phyloP scores from a whole-genome alignment of 2,888 invertebrate genomes.

The Trissolcus brochymenae region DNA sequence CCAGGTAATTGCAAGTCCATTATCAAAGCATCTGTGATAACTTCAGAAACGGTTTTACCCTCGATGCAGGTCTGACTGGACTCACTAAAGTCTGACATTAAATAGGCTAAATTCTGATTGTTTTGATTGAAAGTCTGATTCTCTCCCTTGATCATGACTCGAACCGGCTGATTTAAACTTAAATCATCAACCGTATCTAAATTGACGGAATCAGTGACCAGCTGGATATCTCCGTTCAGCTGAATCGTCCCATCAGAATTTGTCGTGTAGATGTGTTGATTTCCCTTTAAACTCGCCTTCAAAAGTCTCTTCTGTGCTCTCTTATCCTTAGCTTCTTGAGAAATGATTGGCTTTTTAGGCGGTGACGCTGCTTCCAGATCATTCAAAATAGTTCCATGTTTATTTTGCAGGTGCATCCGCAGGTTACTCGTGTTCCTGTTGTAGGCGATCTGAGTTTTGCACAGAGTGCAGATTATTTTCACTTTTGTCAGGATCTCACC shows the following conservation, averaged over 20 bases:
- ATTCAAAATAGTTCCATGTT: slow-evolving; percentile 74
- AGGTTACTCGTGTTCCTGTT: slow-evolving; percentile 78
- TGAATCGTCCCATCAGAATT: slow-evolving; percentile 75
- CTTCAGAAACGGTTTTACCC: slow-evolving; percentile 75
- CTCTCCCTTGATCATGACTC: slow-evolving; percentile 67
- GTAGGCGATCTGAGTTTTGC: slow-evolving; percentile 77
- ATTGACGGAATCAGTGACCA: slow-evolving; percentile 73
- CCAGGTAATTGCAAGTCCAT: slow-evolving; percentile 77
- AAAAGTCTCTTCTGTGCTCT: slow-evolving; percentile 70
- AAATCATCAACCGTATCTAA: slow-evolving; percentile 71
- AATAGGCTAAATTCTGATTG: slow-evolving; percentile 69
- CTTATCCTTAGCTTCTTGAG: slow-evolving; percentile 71
- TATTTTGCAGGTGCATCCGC: slow-evolving; percentile 77
- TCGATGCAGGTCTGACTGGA: slow-evolving; percentile 66
- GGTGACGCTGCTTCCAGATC: slow-evolving; percentile 73
- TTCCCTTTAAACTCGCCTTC: slow-evolving; percentile 65
- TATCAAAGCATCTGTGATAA: slow-evolving; percentile 76
- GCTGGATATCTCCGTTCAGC: slow-evolving; percentile 75
- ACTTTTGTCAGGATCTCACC: slow-evolving; percentile 76
- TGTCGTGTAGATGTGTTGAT: slow-evolving; percentile 74
- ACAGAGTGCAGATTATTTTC: slow-evolving; percentile 77
- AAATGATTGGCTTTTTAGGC: slow-evolving; percentile 67
- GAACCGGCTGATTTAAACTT: slow-evolving; percentile 64
- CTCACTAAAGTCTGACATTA: slow-evolving; percentile 70
- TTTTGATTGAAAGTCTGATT: slow-evolving; percentile 35